Percentiles rank a stretch among this genome's conserved stretches.
Evolutionary conservation across 2,113 vertebrate genomes (phyloP).

Genomic region (Oriolus oriolus): DNA sequence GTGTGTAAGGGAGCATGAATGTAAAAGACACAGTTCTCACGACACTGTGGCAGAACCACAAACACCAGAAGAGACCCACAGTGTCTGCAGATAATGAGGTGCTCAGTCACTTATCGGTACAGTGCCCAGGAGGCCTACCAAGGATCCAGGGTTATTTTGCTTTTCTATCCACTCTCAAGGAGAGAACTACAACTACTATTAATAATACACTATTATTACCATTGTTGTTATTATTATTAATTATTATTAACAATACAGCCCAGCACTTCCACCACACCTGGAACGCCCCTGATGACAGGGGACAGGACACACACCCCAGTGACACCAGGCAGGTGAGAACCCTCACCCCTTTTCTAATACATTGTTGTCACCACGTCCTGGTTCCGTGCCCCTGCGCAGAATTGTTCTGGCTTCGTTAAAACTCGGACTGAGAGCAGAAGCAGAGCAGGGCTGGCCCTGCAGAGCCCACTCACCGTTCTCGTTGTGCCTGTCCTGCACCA

Average conservation of each 20-base stretch:
- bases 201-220: no score
- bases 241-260: neutral
- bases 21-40: neutral
- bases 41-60: neutral
- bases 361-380: neutral
- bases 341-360: neutral
- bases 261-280: neutral
- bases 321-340: neutral
- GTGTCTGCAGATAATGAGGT: neutral
- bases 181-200: neutral
- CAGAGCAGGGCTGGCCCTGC: neutral
- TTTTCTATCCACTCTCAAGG: neutral
- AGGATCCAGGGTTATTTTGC: neutral
- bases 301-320: neutral
- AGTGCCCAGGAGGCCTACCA: neutral
- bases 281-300: neutral
- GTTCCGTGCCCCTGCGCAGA: accelerated
- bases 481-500: constrained; percentile 98
- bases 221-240: neutral
- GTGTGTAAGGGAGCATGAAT: neutral
- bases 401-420: accelerated
- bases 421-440: accelerated
- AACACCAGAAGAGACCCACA: neutral
- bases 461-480: constrained; percentile 86
- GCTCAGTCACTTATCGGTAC: neutral